Base-by-base conservation (phyloP, 2,888 invertebrate genomes). In the Chalcis sispes region DNA sequence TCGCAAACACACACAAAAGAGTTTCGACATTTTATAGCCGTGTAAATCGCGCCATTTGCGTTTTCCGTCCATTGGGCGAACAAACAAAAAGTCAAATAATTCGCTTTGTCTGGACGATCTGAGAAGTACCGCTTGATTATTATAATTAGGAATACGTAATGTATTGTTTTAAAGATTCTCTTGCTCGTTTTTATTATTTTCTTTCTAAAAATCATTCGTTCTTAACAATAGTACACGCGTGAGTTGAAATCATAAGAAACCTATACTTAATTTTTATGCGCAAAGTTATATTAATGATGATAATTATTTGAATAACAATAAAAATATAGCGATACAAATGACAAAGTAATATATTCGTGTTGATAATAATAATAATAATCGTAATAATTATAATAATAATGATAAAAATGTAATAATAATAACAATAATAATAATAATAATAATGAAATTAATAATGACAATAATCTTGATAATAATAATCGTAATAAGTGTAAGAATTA, bases 71-170 rank as follows among this genome's bases (percentile, higher is more conserved):
- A 46, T 54, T 1, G 20, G 40, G 40, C 29, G 7, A 36, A 23
- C 20, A 18, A 64, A 42, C 20, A 48, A 75, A 70, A 46, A 56
- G 50, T 62, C 48, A 50, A 52, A 54, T 48, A n/a, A 23, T 29
- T 69, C 69, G 32, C 18, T 27, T 50, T 23, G 52, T 56, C 36
- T 10, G 15, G 23, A 67, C 52, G 32, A 32, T 29, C 56, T 48
- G 56, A 46, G 56, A 46, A 58, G 40, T 75, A 78, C 73, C 69
- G 71, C 62, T 79, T 48, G 72, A 73, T 71, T 77, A 67, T 77
- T 75, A 75, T 59, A 74, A 76, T 78, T 78, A 80, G 71, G 75
- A 80, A 79, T 79, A 80, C 75, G 65, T 65, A 73, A 67, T 74
- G 64, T 69, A 71, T 79, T 61, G 58, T 73, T 80, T 77, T 72